Percentiles rank a stretch among this genome's conserved stretches.
Evolutionary conservation across 2,888 invertebrate species (phyloP).

Genomic region (Chrysodeixis includens): DNA sequence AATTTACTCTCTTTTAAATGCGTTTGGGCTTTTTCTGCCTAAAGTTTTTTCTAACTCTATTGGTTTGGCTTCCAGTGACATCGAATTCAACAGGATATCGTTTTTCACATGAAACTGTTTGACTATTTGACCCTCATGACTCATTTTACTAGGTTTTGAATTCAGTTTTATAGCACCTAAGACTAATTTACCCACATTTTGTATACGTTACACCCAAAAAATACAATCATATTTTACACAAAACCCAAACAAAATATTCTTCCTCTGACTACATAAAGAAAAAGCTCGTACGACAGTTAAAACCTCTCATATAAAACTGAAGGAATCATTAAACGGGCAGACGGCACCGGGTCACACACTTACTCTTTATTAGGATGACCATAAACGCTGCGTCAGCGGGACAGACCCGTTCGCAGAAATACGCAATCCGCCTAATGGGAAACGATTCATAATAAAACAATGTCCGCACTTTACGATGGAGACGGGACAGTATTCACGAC

Average conservation of each 20-base stretch:
- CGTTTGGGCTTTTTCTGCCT: no score
- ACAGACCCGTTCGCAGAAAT: slow-evolving; percentile 58
- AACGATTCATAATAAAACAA: slow-evolving; percentile 76
- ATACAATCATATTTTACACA: not conserved
- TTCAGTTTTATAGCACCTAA: no score
- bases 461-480: slow-evolving; percentile 65
- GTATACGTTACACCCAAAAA: no score
- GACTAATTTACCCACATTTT: no score
- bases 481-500: slow-evolving; percentile 52
- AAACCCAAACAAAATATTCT: not conserved
- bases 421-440: slow-evolving; percentile 68
- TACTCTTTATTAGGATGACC: slow-evolving; percentile 71
- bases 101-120: no score
- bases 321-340: slow-evolving; percentile 72
- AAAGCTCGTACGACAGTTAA: slow-evolving; percentile 14
- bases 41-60: no score
- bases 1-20: no score
- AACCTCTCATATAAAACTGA: slow-evolving; percentile 56
- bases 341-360: slow-evolving; percentile 65
- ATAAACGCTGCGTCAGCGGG: slow-evolving; percentile 70
- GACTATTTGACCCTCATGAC: no score
- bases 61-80: no score
- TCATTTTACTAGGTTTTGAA: no score
- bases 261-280: not conserved
- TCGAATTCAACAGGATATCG: no score